These are phyloP conservation scores for Rhyacophila brunnea DNA, from an alignment of 1,140 invertebrate genomes.

Conservation along the genomic window DNA sequence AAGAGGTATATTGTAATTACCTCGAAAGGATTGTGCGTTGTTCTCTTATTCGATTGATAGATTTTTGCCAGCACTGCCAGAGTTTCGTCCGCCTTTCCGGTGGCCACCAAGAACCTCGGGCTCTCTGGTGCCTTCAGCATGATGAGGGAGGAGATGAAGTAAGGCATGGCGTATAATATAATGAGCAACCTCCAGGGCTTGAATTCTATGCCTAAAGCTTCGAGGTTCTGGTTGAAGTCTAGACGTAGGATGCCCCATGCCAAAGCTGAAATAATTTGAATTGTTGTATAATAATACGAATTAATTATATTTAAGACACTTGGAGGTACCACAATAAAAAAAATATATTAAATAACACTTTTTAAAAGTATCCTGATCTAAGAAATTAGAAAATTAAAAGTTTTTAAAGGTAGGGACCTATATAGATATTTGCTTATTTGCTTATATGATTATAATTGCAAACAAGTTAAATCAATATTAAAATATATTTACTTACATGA, in stretches of 20 bases:
- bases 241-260: conserved; percentile 59
- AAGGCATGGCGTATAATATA: conserved; percentile 50
- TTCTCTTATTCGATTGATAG: conserved; percentile 55
- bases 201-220: conserved; percentile 41
- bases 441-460: no score
- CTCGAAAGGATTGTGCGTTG: conserved; percentile 13
- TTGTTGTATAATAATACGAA: no score
- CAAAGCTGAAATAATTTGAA: conserved; percentile 43
- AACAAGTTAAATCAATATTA: no score
- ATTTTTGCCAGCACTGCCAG: conserved; percentile 56
- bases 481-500: no score
- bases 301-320: no score
- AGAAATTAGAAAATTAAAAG: no score
- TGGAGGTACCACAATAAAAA: no score
- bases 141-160: conserved; percentile 48
- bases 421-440: no score
- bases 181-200: conserved; percentile 63
- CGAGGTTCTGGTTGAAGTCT: conserved; percentile 38
- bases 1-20: conserved; percentile 14
- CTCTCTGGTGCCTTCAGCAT: conserved; percentile 63
- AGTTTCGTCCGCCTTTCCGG: conserved; percentile 55
- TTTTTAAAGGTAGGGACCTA: no score
- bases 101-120: conserved; percentile 65
- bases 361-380: no score
- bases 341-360: no score